phyloP scores from a whole-genome alignment of 2,888 invertebrate genomes.

The Melikaiella ostensackeni region DNA sequence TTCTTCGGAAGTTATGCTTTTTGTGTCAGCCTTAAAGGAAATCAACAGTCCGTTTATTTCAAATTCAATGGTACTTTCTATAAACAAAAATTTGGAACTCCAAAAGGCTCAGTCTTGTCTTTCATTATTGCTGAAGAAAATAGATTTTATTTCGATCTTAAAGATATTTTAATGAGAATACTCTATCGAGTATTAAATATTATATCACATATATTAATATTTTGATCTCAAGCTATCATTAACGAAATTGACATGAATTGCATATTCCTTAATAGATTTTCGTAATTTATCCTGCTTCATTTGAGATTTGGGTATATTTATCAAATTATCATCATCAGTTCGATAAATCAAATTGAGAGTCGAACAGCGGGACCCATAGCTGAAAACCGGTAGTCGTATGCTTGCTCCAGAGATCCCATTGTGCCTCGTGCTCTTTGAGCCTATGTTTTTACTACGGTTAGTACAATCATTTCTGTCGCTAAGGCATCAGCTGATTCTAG shows the following conservation, averaged over 20 bases:
- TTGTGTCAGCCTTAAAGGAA: too few species aligned
- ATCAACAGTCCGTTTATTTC: too few species aligned
- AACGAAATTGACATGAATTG: not conserved
- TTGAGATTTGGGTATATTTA: not conserved
- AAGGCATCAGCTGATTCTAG: conserved; percentile 75
- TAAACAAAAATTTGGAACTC: too few species aligned
- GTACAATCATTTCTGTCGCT: conserved; percentile 70
- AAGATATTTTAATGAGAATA: too few species aligned
- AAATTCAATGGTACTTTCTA: too few species aligned
- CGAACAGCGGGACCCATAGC: conserved; percentile 7
- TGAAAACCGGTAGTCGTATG: conserved; percentile 46
- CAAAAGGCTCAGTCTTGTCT: too few species aligned
- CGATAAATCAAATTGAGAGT: conserved; percentile 18
- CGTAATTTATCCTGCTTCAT: conserved; percentile 14
- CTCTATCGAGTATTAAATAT: too few species aligned
- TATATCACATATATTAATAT: too few species aligned
- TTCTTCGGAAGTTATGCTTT: too few species aligned
- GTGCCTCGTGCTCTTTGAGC: conserved; percentile 41
- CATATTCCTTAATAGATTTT: conserved; percentile 12
- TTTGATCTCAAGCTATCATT: not conserved
- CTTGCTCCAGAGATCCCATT: conserved; percentile 40
- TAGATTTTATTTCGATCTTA: too few species aligned
- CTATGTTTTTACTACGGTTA: conserved; percentile 68
- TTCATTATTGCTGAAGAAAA: too few species aligned
- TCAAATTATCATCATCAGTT: conserved; percentile 1